These are phyloP conservation scores for Altica lythri DNA, from an alignment of 2,888 invertebrate species.

Conservation along the genomic window DNA sequence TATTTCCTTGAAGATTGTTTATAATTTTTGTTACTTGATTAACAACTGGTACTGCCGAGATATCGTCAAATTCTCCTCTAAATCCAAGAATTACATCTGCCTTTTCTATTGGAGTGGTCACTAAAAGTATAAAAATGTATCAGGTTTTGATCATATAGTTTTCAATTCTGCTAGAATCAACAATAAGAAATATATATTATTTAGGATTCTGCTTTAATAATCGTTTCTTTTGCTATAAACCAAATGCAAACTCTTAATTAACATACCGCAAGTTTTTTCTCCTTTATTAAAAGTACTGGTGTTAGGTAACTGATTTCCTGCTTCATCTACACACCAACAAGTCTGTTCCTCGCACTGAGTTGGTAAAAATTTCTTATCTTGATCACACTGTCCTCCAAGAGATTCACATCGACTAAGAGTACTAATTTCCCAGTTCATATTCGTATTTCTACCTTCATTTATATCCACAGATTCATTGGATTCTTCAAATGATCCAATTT, in stretches of 20 bases:
- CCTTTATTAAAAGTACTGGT: constrained; percentile 66
- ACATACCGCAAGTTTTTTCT: constrained; percentile 63
- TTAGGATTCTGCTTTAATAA: background rate
- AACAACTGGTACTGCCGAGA: constrained; percentile 58
- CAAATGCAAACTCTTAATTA: background rate
- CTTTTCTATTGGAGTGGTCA: constrained; percentile 72
- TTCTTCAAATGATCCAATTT: constrained; percentile 63
- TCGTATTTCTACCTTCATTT: constrained; percentile 36
- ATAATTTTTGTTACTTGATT: constrained; percentile 58
- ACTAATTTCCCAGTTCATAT: constrained; percentile 47
- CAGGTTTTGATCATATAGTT: too few species aligned
- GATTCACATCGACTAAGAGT: constrained; percentile 57
- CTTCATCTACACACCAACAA: constrained; percentile 89
- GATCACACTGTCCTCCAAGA: constrained; percentile 64
- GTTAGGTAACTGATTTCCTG: constrained; percentile 70
- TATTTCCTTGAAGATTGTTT: constrained; percentile 56
- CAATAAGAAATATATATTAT: background rate
- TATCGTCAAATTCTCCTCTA: constrained; percentile 63
- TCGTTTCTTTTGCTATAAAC: background rate
- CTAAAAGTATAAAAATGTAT: constrained; percentile 44
- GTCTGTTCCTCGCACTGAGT: constrained; percentile 73
- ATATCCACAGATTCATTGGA: constrained; percentile 59
- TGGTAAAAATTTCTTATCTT: constrained; percentile 72
- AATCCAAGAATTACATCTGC: constrained; percentile 78
- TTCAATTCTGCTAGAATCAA: background rate